Evolutionary conservation across 2,113 vertebrate species (phyloP), one percentile per base, ranked within the genome.

Genomic region (Spilogale gracilis): DNA sequence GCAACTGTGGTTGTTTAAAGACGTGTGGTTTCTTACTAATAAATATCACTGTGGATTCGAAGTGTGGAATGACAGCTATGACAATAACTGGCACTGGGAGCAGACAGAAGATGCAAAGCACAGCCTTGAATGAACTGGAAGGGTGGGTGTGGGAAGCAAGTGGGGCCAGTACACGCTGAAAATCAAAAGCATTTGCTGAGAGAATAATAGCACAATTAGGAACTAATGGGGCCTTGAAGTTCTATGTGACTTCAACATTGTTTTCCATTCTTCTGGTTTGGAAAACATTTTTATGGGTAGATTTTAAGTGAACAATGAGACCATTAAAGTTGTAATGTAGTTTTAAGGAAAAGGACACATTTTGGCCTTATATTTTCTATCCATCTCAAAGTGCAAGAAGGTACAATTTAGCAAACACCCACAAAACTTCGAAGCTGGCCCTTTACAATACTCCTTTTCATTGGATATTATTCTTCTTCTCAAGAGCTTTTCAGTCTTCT

Each of bases 321-420:
- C 10, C 25, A 0, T 71, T 94, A 2, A 50, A 95, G 27, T 78
- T 48, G 23, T 13, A 73, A n/a, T 2, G 0, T 48, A 45, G 14
- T 56, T 76, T 90, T 61, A 95, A 96, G 21, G n/a, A 76, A 79
- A 82, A 92, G 1, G 63, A 61, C 7, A 81, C 89, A 78, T 78
- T 61, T 23, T 67, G 32, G 6, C 16, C 18, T 52, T 43, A 50
- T 5, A 23, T 91, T 88, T 94, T 94, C 38, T 50, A 88, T 63
- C 43, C 18, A 94, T n/a, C 27, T 91, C n/a, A 76, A 80, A 89
- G 43, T 56, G 6, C 10, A 78, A 23, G 9, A 95, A 67, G 13
- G 17, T 84, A 60, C 0, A 32, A 16, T 61, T 17, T 73, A 86
- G 71, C 10, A 85, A 83, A 63, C 56, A 45, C 65, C 23, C 25